phyloP scores from a whole-genome alignment of 2,888 invertebrate species.

The Polyommatus iphigenia region DNA sequence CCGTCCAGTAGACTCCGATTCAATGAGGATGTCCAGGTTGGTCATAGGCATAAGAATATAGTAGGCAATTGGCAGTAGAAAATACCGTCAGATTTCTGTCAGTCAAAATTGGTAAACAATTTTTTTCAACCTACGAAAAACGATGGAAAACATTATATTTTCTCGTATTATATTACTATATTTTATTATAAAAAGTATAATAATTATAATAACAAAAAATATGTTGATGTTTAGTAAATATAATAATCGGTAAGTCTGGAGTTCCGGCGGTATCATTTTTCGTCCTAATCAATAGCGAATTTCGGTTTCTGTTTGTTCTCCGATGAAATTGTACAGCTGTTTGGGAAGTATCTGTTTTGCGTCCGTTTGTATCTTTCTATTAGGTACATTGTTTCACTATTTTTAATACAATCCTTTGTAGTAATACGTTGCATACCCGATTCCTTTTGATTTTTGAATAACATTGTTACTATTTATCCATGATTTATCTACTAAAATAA shows the following conservation, averaged over 20 bases:
- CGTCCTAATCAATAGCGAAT: conserved; percentile 29
- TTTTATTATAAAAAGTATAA: background rate
- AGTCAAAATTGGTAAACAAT: background rate
- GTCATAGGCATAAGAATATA: conserved; percentile 32
- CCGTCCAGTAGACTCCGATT: conserved; percentile 72
- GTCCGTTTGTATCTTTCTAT: background rate
- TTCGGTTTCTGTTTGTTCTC: conserved; percentile 8
- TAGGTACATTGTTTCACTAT: background rate
- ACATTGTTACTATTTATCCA: no score
- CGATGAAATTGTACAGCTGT: conserved; percentile 5
- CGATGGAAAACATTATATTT: background rate
- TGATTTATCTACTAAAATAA: no score
- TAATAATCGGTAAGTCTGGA: background rate
- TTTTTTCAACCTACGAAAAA: background rate
- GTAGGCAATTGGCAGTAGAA: background rate
- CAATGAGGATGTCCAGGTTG: conserved; percentile 86
- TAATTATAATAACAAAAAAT: background rate
- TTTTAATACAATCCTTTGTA: background rate
- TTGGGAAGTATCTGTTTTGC: background rate
- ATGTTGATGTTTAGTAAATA: conserved; percentile 13
- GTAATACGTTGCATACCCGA: no score
- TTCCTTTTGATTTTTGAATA: no score
- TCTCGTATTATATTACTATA: background rate
- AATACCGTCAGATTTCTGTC: background rate
- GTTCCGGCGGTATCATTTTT: background rate